Percentiles rank a stretch among this genome's conserved stretches.
These are phyloP conservation scores for Listrodromus nycthemerus DNA, from an alignment of 2,888 invertebrate species.

Conservation along the genomic window DNA sequence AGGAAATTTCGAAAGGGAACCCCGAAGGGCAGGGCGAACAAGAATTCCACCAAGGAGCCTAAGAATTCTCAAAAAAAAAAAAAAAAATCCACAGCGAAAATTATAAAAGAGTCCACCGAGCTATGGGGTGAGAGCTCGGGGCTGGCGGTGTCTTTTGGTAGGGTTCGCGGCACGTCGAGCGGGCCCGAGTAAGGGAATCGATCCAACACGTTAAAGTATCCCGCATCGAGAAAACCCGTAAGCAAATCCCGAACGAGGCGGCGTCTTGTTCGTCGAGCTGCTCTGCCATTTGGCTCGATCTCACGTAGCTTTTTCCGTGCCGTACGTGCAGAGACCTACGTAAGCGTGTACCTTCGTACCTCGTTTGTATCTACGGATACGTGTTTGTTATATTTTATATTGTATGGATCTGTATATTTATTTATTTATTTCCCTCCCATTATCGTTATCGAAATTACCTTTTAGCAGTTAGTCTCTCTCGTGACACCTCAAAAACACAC, in stretches of 20 bases:
- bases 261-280: constrained; percentile 44
- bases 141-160: constrained; percentile 21
- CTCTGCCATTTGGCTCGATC: not conserved
- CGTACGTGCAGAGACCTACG: not conserved
- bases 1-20: not conserved
- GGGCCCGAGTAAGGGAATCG: constrained; percentile 79
- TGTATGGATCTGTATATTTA: not conserved
- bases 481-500: constrained; percentile 61
- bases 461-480: constrained; percentile 62
- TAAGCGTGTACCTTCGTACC: not conserved
- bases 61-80: not conserved
- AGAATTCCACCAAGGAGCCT: constrained; percentile 23
- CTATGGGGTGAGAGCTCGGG: not conserved
- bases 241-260: constrained; percentile 22
- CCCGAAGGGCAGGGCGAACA: constrained; percentile 30
- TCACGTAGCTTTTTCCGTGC: not conserved
- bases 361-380: not conserved
- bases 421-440: not conserved
- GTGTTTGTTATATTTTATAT: not conserved
- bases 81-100: not conserved
- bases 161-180: constrained; percentile 54
- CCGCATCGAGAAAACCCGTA: constrained; percentile 70
- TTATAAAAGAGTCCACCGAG: not conserved
- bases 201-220: constrained; percentile 79
- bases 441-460: constrained; percentile 60